A percentile compares a stretch with the other conserved stretches of the same genome.
Conservation (phyloP, 2,888 invertebrate species). For the Cheilosia soror region DNA sequence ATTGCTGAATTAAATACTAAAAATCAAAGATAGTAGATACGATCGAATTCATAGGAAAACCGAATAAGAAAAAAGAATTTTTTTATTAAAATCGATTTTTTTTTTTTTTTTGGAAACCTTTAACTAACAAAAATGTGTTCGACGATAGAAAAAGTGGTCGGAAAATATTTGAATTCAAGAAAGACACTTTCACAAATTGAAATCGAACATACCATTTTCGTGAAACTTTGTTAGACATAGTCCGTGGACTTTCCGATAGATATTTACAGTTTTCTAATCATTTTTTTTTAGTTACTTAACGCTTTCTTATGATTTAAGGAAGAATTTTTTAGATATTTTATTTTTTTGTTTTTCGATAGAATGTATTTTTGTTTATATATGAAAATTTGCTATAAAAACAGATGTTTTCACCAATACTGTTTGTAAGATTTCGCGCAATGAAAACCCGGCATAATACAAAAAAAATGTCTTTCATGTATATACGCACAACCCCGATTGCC, state of each 20-base stretch:
- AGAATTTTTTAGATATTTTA: no score
- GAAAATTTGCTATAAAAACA: slow-evolving; percentile 8
- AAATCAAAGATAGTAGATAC: not conserved
- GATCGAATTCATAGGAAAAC: not conserved
- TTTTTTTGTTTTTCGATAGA: no score
- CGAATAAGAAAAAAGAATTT: not conserved
- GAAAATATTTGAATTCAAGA: not conserved
- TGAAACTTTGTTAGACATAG: not conserved
- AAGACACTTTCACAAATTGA: slow-evolving; percentile 2
- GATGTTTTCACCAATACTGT: not conserved
- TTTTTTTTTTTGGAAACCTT: not conserved
- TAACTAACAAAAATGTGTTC: not conserved
- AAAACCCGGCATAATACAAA: slow-evolving; percentile 11
- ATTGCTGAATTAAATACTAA: not conserved
- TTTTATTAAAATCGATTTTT: not conserved
- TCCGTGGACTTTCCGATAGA: no score
- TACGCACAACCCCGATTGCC: slow-evolving; percentile 17
- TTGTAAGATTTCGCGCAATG: slow-evolving; percentile 4
- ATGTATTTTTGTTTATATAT: not conserved
- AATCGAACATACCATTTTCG: not conserved
- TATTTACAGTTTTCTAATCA: no score
- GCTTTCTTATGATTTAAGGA: no score
- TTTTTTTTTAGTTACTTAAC: no score
- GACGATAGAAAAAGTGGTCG: not conserved
- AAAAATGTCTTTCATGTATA: slow-evolving; percentile 1